A percentile compares a stretch with the other conserved stretches of the same genome.
These are phyloP conservation scores for Bradysia coprophila DNA, from an alignment of 1,140 invertebrate genomes.

Conservation along the genomic window DNA sequence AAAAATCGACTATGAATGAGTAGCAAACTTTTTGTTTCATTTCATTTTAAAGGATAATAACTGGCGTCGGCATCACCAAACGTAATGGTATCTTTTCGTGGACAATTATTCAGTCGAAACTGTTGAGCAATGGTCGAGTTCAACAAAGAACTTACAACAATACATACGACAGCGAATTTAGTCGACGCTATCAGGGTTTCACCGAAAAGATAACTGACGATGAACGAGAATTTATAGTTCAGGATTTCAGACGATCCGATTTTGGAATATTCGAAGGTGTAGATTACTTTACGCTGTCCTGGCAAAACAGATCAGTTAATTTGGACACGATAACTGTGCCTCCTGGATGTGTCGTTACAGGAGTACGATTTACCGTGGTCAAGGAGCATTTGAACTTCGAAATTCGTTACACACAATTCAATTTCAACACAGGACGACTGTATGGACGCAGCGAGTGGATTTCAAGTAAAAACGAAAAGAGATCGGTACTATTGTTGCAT, in stretches of 20 bases:
- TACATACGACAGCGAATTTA: slow-evolving; percentile 40
- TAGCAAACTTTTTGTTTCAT: too few species aligned
- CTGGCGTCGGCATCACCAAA: background rate
- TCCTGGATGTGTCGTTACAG: slow-evolving; percentile 40
- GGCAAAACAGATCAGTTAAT: slow-evolving; percentile 56
- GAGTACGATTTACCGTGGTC: slow-evolving; percentile 49
- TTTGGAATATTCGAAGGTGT: slow-evolving; percentile 28
- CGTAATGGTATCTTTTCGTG: background rate
- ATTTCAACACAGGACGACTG: slow-evolving; percentile 54
- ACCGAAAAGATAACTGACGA: slow-evolving; percentile 29
- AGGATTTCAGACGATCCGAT: slow-evolving; percentile 33
- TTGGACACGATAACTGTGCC: slow-evolving; percentile 52
- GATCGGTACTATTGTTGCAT: slow-evolving; percentile 32
- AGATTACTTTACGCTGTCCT: slow-evolving; percentile 56
- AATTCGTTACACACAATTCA: slow-evolving; percentile 54
- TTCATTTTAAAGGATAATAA: too few species aligned
- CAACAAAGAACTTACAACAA: slow-evolving; percentile 50
- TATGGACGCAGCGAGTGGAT: slow-evolving; percentile 43
- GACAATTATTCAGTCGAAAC: slow-evolving; percentile 36
- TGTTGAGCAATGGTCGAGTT: slow-evolving; percentile 53
- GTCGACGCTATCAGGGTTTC: slow-evolving; percentile 38
- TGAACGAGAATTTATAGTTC: background rate
- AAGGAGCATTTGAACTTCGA: slow-evolving; percentile 70
- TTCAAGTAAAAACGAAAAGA: slow-evolving; percentile 62
- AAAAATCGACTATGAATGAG: too few species aligned